Evolutionary conservation across 2,797 vertebrate species (phyloP).

Genomic region (Notamacropus eugenii): DNA sequence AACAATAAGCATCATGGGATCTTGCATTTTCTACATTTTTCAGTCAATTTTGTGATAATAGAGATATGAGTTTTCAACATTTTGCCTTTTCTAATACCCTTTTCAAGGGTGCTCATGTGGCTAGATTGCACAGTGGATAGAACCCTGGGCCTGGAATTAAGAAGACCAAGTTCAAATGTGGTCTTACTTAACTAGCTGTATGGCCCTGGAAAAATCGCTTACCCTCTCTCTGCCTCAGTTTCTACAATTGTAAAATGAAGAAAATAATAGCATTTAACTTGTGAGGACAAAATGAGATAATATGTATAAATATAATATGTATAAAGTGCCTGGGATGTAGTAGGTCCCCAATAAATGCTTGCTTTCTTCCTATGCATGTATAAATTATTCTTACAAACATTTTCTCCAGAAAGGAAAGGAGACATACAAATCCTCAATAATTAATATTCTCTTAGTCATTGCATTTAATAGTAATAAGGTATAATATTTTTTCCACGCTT

Average conservation of each 20-base stretch:
- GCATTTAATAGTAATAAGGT: background rate
- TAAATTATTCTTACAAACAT: background rate
- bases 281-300: background rate
- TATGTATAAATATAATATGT: background rate
- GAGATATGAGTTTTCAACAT: background rate
- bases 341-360: background rate
- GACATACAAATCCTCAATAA: too few species aligned
- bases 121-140: background rate
- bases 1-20: background rate
- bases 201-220: background rate
- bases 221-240: background rate
- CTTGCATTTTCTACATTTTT: background rate
- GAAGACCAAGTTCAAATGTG: background rate
- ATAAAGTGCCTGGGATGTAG: background rate
- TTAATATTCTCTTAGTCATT: background rate
- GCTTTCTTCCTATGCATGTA: background rate
- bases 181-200: background rate
- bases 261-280: background rate
- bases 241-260: background rate
- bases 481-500: background rate
- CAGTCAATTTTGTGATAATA: background rate
- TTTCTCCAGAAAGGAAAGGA: background rate
- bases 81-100: background rate
- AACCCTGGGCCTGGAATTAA: background rate
- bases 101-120: background rate